Evolutionary conservation across 2,888 invertebrate species (phyloP), one percentile per base, ranked within the genome.

Genomic region (Helobdella robusta): DNA sequence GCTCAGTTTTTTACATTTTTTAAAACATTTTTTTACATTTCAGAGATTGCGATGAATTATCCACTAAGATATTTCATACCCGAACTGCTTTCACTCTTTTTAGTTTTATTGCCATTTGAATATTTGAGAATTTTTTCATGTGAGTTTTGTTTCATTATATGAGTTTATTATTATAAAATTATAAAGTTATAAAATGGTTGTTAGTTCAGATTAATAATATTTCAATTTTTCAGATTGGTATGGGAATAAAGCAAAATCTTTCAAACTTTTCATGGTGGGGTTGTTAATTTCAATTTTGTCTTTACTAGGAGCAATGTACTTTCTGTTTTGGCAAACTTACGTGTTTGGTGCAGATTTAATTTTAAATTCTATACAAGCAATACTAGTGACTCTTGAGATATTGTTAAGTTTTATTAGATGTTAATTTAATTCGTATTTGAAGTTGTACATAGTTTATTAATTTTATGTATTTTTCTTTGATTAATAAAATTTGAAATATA

Each of bases 41-140:
- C 20, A 56, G 56, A 30, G 32, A n/a, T 28, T n/a, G 32, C 32
- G 8, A 11, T 56, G 32, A 30, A 30, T 28, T 56, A 5, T 18
- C 56, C 56, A n/a, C n/a, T 56, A 18, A 30, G 56, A n/a, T 30
- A 30, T n/a, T 56, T 56, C 56, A 56, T 56, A 30, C 56, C 56
- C n/a, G 56, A 56, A 28, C 28, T 56, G 28, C n/a, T 56, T 28
- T n/a, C 56, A 30, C 2, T 30, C 5, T 56, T 56, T 18, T 25
- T 56, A 30, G 32, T 56, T 56, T 32, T 56, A 5, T 56, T 56
- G n/a, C 30, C 28, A 6, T 5, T 56, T n/a, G 56, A 56, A 28
- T 11, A n/a, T 56, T 2, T 28, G n/a, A 56, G 32, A 30, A 56
- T 56, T 56, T n/a, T 28, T n/a, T 56, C 18, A n/a, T 56, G 56